Evolutionary conservation across 2,113 vertebrate genomes (phyloP).

Genomic region (Trichechus manatus): DNA sequence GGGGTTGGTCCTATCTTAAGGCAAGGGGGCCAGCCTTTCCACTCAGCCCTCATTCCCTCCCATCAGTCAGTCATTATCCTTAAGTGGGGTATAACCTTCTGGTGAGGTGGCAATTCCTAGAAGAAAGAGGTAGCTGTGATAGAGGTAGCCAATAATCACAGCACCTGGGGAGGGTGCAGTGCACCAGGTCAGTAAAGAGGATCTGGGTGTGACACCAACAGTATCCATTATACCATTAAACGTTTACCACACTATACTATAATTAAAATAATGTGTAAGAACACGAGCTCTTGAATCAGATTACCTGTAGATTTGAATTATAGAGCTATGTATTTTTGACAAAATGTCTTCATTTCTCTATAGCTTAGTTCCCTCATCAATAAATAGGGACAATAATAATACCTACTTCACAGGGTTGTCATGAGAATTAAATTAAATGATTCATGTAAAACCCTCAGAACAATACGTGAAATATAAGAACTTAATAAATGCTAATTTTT

Average conservation of each 20-base stretch:
- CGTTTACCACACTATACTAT: not conserved
- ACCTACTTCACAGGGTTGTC: no score
- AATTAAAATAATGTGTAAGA: not conserved
- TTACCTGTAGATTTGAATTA: not conserved
- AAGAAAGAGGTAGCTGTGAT: not conserved
- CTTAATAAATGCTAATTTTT: not conserved
- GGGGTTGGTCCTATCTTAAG: no score
- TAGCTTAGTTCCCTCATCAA: not conserved
- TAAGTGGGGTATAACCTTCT: no score
- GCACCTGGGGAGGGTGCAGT: not conserved
- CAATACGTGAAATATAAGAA: not conserved
- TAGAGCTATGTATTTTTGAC: not conserved
- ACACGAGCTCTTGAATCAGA: not conserved
- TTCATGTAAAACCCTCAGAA: not conserved
- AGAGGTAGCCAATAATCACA: not conserved
- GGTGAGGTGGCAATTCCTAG: no score
- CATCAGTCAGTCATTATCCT: no score
- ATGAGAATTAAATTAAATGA: slow-evolving; percentile 29
- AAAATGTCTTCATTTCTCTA: no score
- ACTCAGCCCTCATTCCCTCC: no score
- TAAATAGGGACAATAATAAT: not conserved
- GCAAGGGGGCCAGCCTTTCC: no score
- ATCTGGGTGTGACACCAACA: not conserved
- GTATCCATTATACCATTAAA: not conserved
- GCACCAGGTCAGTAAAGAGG: not conserved